Percentiles rank a stretch among this genome's conserved stretches.
Conservation (phyloP, 2,113 vertebrate genomes). For the Sigmodon hispidus region DNA sequence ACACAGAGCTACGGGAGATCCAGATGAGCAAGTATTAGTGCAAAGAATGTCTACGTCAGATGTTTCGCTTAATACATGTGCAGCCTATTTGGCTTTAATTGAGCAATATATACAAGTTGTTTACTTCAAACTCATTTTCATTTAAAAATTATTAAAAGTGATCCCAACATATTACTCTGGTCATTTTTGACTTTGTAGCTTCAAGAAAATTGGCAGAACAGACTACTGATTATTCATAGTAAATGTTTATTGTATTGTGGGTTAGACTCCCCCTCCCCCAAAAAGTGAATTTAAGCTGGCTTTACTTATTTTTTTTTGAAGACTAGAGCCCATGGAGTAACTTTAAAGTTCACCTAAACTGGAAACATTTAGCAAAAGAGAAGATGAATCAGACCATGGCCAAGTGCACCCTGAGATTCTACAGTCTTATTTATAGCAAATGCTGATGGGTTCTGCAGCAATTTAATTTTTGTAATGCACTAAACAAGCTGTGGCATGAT, state of each 20-base stretch:
- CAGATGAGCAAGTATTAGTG: not conserved
- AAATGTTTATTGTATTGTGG: slow-evolving; percentile 10
- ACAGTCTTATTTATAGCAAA: slow-evolving; percentile 19
- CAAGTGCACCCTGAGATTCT: slow-evolving; percentile 9
- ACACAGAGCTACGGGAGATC: not conserved
- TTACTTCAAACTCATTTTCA: not conserved
- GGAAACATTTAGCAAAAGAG: slow-evolving; percentile 19
- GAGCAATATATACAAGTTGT: not conserved
- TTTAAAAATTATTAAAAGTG: not conserved
- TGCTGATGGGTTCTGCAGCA: slow-evolving; percentile 4
- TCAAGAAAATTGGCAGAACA: not conserved
- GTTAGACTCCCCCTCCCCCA: not conserved
- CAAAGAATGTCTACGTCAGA: not conserved
- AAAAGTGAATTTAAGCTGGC: not conserved
- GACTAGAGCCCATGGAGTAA: not conserved
- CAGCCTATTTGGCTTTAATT: not conserved
- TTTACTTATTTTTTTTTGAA: not conserved
- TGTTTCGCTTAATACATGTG: not conserved
- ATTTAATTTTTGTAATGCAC: slow-evolving; percentile 38
- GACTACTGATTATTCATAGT: not conserved
- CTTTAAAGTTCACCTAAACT: slow-evolving; percentile 26
- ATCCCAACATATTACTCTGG: not conserved
- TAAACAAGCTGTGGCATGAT: slow-evolving; percentile 15
- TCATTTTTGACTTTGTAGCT: not conserved
- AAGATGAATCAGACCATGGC: not conserved